Percentiles rank a stretch among this genome's conserved stretches.
Conservation (phyloP, 53 echinoderm and acorn worm genomes). For the Apostichopus leukothele region DNA sequence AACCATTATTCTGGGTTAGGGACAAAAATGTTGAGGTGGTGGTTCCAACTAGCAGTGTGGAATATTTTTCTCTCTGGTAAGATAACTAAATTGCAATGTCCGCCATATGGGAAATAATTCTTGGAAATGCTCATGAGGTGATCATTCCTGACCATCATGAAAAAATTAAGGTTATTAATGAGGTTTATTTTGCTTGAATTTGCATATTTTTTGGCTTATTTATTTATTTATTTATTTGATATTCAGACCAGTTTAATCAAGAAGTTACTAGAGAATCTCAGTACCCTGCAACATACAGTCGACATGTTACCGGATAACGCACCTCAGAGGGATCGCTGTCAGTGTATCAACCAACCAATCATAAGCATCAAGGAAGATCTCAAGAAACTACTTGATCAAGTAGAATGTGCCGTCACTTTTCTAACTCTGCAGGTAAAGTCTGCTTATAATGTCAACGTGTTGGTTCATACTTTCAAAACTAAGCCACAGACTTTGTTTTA, state of each 20-base stretch:
- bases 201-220: too few relatives aligned
- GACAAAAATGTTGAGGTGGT: too few relatives aligned
- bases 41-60: too few relatives aligned
- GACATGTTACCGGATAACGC: constrained; percentile 70
- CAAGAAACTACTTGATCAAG: constrained; percentile 67
- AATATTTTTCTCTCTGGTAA: too few relatives aligned
- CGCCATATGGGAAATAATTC: too few relatives aligned
- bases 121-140: too few relatives aligned
- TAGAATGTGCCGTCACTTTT: constrained; percentile 78
- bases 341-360: constrained; percentile 63
- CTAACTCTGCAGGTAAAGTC: constrained; percentile 69
- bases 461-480: neutral
- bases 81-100: too few relatives aligned
- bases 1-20: too few relatives aligned
- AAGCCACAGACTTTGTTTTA: too few relatives aligned
- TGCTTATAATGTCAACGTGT: neutral
- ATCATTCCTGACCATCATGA: too few relatives aligned
- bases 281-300: constrained; percentile 65
- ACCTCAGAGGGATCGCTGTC: constrained; percentile 54
- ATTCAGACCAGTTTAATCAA: constrained; percentile 65
- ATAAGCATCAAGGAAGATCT: constrained; percentile 65
- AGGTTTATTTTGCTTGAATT: too few relatives aligned
- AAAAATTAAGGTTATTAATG: too few relatives aligned
- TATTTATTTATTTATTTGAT: neutral
- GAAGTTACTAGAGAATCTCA: constrained; percentile 62